phyloP scores from a whole-genome alignment of 2,888 invertebrate genomes.

The Caradrina kadenii region DNA sequence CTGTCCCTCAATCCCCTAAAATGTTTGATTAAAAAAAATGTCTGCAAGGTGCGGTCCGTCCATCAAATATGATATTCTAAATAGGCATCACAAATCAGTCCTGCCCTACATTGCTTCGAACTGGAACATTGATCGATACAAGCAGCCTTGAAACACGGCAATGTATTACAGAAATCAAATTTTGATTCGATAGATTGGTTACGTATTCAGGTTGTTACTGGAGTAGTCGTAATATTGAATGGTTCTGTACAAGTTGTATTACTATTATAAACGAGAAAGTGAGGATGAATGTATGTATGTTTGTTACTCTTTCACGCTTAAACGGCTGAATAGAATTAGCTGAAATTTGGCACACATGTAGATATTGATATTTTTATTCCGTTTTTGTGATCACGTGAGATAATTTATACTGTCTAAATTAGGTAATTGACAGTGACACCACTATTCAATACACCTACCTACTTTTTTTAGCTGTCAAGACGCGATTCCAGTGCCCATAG shows the following conservation, averaged over 20 bases:
- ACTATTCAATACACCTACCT: too few relatives aligned
- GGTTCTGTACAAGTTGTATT: not conserved
- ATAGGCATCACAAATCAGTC: constrained; percentile 54
- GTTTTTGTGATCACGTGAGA: too few relatives aligned
- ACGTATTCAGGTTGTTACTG: constrained; percentile 34
- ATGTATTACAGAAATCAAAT: constrained; percentile 59
- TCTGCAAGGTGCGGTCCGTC: constrained; percentile 37
- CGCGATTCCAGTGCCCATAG: too few relatives aligned
- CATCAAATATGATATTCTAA: constrained; percentile 48
- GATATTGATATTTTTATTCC: too few relatives aligned
- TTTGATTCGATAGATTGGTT: constrained; percentile 53
- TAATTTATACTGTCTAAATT: too few relatives aligned
- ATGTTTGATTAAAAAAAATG: constrained; percentile 45
- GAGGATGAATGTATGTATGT: too few relatives aligned
- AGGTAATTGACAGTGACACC: too few relatives aligned
- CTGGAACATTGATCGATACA: constrained; percentile 61
- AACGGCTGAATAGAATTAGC: too few relatives aligned
- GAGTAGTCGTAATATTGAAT: constrained; percentile 21
- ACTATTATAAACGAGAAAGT: too few relatives aligned
- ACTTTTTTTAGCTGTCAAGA: too few relatives aligned
- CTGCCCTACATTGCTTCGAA: constrained; percentile 52
- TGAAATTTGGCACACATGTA: too few relatives aligned
- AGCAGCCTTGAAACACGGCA: constrained; percentile 51
- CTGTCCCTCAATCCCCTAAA: constrained; percentile 27
- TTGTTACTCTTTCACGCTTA: too few relatives aligned